These are phyloP conservation scores for Ptiloglossa arizonensis DNA, from an alignment of 1,140 invertebrate species.

Conservation along the genomic window DNA sequence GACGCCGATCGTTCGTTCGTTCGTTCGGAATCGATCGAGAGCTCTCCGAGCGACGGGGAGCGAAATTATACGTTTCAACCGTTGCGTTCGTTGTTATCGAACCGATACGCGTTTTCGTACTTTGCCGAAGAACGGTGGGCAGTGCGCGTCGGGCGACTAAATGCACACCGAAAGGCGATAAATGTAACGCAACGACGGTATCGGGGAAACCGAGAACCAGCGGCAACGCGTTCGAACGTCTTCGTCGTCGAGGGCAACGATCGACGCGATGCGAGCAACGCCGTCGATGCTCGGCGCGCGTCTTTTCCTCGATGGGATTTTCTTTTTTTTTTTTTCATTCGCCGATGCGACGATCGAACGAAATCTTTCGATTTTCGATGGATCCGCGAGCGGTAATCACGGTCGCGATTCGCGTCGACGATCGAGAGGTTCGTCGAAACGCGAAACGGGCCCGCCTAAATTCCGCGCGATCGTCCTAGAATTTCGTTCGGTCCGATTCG, in stretches of 20 bases:
- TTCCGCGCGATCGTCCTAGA: too few species aligned
- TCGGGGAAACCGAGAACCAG: conserved; percentile 25
- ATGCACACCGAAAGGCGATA: conserved; percentile 39
- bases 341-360: neutral
- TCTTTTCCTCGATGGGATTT: too few species aligned
- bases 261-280: neutral
- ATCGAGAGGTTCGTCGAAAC: neutral
- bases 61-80: neutral
- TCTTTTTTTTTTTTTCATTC: too few species aligned
- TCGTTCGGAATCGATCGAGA: conserved; percentile 16
- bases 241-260: neutral
- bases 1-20: neutral
- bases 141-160: conserved; percentile 12
- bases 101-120: neutral
- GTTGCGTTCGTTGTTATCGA: neutral
- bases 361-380: conserved; percentile 29
- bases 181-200: conserved; percentile 7
- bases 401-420: neutral
- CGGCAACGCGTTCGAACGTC: neutral
- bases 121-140: too few species aligned
- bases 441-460: neutral
- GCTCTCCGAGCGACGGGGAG: neutral
- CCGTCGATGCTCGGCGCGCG: too few species aligned
- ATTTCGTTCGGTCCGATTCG: too few species aligned
- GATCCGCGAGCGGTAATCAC: neutral